Evolutionary conservation across 2,797 vertebrate genomes (phyloP), one percentile per base, ranked within the genome.

Genomic region (Gorsachius magnificus): DNA sequence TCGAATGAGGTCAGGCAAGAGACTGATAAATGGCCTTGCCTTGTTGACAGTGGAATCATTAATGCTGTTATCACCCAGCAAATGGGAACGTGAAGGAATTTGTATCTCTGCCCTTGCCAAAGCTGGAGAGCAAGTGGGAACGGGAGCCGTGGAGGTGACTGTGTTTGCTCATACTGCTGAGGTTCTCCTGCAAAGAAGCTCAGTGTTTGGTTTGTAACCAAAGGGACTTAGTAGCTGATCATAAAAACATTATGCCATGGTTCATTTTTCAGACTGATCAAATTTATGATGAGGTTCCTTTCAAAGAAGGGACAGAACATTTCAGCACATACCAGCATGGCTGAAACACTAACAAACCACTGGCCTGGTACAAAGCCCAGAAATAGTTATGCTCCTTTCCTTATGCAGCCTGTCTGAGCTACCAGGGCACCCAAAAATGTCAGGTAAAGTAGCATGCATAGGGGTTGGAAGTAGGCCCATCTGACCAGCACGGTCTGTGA

Each of bases 381-480:
- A 87, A 79, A 70, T 70, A n/a, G 5, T 64, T 21, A 26, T 8
- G 10, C 11, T 69, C 5, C 33, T 92, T 84, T 84, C 38, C 35
- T 85, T 6, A 5, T 24, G 21, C 16, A 68, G 45, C 13, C 54
- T 5, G 1, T 35, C 14, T 69, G 72, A 78, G n/a, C 76, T 87
- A 91, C 76, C 17, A 61, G 76, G 57, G 50, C 86, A 95, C 69
- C 75, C 75, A 95, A 93, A 97, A 94, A 74, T 14, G 16, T 51
- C 66, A 53, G 35, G 19, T 22, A 45, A 75, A 61, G 38, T 57
- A 63, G 19, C 15, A n/a, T 24, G n/a, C 14, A 18, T 0, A 61
- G 41, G 31, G 35, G 68, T 83, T 97, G 93, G 92, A 96, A 97
- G 79, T 76, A 90, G 70, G 96, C 80, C 70, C 81, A 85, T 48